Base-by-base conservation (phyloP, 2,888 invertebrate genomes). In the Drosophila hamatofila region DNA sequence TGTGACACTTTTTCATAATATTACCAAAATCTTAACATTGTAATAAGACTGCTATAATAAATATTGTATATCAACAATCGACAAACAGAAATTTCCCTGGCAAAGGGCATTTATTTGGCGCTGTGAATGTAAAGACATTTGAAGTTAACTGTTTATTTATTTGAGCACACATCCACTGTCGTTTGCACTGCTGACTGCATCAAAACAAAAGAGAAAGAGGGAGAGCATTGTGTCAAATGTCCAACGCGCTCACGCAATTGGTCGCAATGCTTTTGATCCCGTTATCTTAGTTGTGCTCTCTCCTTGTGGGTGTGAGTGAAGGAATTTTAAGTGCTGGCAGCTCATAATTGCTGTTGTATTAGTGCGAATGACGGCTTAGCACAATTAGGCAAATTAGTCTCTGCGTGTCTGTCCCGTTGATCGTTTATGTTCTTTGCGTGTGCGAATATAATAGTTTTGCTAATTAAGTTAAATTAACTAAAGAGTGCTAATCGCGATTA, bases 301-400 rank as follows among this genome's bases (percentile, higher is more conserved):
- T 51, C 18, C 21, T 46, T 16, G 14, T 18, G 8, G 51, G n/a
- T n/a, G 23, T 37, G 52, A 52, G 52, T 11, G 23, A 7, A 52
- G 23, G 23, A 23, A 35, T 35, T 52, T 35, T 23, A 25, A 37
- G 23, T 52, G 37, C 14, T 23, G 11, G 16, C 11, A 21, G n/a
- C 37, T 25, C 23, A 16, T 25, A 35, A 25, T 52, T 52, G n/a
- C 14, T 25, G 6, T 23, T 37, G 52, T 35, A 23, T 37, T 52
- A 52, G 35, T 52, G 35, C n/a, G 35, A 52, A 37, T 52, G 52
- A 16, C 35, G 52, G 35, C 35, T 37, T 52, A n/a, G 23, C 52
- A 35, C n/a, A 52, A 35, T 52, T 52, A 35, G 35, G 21, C 9
- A 52, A 52, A 52, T 35, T 35, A 37, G 52, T 52, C 23, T 23